A percentile compares a stretch with the other conserved stretches of the same genome.
Conservation (phyloP, 1,140 invertebrate genomes). For the Oryzaephilus surinamensis region DNA sequence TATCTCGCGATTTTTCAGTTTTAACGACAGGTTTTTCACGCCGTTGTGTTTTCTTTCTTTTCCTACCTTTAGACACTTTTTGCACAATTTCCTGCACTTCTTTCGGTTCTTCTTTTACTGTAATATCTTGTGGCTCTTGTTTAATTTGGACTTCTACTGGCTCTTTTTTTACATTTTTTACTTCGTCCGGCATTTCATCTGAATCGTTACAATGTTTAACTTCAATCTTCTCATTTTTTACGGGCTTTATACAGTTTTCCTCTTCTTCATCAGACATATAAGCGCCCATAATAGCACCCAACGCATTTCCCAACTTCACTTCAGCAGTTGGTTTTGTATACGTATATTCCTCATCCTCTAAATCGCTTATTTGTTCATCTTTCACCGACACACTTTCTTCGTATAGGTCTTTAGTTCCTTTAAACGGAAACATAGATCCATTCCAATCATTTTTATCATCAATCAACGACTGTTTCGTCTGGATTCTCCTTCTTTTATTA, state of each 20-base stretch:
- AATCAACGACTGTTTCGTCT: conserved; percentile 27
- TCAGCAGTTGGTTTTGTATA: conserved; percentile 11
- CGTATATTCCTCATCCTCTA: conserved; percentile 29
- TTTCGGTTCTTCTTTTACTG: background rate
- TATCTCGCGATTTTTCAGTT: conserved; percentile 9
- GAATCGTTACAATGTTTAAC: conserved; percentile 18
- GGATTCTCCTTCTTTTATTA: conserved; percentile 13
- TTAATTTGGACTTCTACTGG: conserved; percentile 6
- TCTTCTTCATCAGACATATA: conserved; percentile 41
- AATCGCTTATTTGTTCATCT: conserved; percentile 18
- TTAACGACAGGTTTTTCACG: no score
- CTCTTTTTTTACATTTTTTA: conserved; percentile 30
- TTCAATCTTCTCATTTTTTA: no score
- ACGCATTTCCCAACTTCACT: conserved; percentile 38
- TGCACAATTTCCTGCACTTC: conserved; percentile 2
- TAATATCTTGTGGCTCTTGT: background rate
- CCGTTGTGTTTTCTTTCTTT: conserved; percentile 11
- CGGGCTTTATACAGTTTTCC: conserved; percentile 14
- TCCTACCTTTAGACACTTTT: conserved; percentile 9
- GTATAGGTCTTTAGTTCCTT: conserved; percentile 31
- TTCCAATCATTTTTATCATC: conserved; percentile 33
- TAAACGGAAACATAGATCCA: conserved; percentile 34
- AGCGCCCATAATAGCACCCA: conserved; percentile 41
- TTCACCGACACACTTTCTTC: conserved; percentile 21
- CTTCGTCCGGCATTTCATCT: conserved; percentile 37